A percentile compares a stretch with the other conserved stretches of the same genome.
phyloP scores from a whole-genome alignment of 30 jellyfish, hydroid and myxozoan genomes.

The Hydra vulgaris region DNA sequence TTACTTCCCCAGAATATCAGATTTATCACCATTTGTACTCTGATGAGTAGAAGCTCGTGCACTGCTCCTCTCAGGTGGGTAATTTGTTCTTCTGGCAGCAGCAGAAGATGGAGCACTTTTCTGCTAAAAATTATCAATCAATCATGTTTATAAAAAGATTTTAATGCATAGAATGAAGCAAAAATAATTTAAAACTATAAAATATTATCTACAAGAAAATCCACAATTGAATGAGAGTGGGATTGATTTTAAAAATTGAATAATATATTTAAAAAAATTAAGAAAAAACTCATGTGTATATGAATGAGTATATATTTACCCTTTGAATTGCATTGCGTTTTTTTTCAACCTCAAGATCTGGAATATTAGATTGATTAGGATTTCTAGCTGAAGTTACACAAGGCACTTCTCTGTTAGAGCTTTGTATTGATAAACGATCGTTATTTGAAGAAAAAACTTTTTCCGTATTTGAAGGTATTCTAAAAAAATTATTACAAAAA shows the following conservation, averaged over 20 bases:
- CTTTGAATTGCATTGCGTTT: constrained; percentile 57
- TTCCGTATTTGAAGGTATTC: constrained; percentile 14
- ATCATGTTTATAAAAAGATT: background rate
- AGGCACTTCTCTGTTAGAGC: constrained; percentile 32
- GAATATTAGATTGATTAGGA: constrained; percentile 91
- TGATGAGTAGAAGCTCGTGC: constrained; percentile 32
- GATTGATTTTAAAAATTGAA: too few relatives aligned
- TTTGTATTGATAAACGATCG: constrained; percentile 40
- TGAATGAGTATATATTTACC: constrained; percentile 29
- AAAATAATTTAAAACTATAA: too few relatives aligned
- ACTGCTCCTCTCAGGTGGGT: constrained; percentile 49
- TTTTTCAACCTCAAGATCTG: constrained; percentile 42
- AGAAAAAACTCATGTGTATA: too few relatives aligned
- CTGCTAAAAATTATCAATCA: constrained; percentile 27
- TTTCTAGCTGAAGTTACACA: constrained; percentile 35
- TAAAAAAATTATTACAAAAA: background rate
- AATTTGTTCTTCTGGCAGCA: constrained; percentile 54
- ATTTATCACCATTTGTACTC: constrained; percentile 60
- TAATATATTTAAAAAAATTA: too few relatives aligned
- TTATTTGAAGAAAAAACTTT: constrained; percentile 10
- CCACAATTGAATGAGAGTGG: too few relatives aligned
- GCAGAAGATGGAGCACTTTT: constrained; percentile 85
- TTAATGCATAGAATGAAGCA: too few relatives aligned
- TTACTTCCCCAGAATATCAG: background rate
- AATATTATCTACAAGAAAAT: too few relatives aligned